Evolutionary conservation across 2,888 invertebrate genomes (phyloP).

Genomic region (Plebejus anna): DNA sequence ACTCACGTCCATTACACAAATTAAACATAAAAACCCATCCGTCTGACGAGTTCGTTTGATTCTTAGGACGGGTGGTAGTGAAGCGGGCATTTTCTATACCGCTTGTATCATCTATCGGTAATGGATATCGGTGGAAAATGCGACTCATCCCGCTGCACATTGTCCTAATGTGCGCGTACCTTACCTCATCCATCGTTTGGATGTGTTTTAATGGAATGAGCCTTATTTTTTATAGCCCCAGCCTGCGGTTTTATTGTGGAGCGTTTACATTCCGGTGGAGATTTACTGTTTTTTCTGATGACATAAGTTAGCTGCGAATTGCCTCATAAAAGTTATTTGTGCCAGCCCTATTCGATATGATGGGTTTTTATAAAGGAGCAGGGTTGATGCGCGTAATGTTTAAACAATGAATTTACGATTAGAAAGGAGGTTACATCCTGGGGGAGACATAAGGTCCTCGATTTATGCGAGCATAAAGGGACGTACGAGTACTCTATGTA

Average conservation of each 20-base stretch:
- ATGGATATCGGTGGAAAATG: background rate
- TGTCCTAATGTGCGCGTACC: background rate
- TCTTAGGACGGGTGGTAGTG: background rate
- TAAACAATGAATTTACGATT: slow-evolving; percentile 19
- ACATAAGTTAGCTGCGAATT: slow-evolving; percentile 67
- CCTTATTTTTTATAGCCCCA: slow-evolving; percentile 55
- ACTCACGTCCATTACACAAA: slow-evolving; percentile 22
- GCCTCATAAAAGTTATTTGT: slow-evolving; percentile 73
- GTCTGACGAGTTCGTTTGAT: slow-evolving; percentile 11
- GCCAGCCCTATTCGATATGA: slow-evolving; percentile 41
- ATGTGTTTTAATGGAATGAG: slow-evolving; percentile 16
- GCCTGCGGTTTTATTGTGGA: slow-evolving; percentile 52
- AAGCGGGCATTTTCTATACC: background rate
- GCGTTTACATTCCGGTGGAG: slow-evolving; percentile 60
- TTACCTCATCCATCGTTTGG: background rate
- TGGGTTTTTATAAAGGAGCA: slow-evolving; percentile 28
- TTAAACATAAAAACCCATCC: slow-evolving; percentile 20
- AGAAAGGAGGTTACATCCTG: slow-evolving; percentile 17
- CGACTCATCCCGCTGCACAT: too few species aligned
- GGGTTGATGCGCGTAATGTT: slow-evolving; percentile 9
- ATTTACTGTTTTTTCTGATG: slow-evolving; percentile 68
- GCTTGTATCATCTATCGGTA: background rate
- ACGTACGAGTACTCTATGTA: background rate
- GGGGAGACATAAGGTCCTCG: slow-evolving; percentile 12
- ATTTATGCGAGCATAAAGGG: slow-evolving; percentile 12